These are phyloP conservation scores for Moxostoma hubbsi DNA, from an alignment of 2,797 vertebrate species.

Conservation along the genomic window DNA sequence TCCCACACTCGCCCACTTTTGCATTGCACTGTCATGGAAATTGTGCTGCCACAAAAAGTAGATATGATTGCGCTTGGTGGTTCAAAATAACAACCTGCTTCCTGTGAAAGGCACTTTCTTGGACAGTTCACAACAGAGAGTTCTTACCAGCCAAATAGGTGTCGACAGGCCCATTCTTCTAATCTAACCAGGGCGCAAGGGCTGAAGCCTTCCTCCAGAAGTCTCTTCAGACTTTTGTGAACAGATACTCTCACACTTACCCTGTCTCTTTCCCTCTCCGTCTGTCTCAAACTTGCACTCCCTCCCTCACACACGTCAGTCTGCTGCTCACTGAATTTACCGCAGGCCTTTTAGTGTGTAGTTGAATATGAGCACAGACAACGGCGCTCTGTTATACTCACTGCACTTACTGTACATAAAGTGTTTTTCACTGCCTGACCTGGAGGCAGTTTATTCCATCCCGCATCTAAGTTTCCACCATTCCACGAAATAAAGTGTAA, in stretches of 20 bases:
- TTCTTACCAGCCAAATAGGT: slow-evolving; percentile 1
- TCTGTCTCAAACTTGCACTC: slow-evolving; percentile 18
- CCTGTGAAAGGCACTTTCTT: not conserved
- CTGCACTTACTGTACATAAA: slow-evolving; percentile 48
- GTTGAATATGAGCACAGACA: slow-evolving; percentile 42
- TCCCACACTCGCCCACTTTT: no score
- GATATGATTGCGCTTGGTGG: no score
- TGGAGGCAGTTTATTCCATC: slow-evolving; percentile 34
- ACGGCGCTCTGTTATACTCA: slow-evolving; percentile 39
- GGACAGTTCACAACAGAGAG: not conserved
- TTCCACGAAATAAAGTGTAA: slow-evolving; percentile 46
- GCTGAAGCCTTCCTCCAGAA: not conserved
- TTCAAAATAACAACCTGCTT: slow-evolving; percentile 1
- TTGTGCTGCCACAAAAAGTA: not conserved
- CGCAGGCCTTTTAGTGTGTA: slow-evolving; percentile 44
- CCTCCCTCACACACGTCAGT: not conserved
- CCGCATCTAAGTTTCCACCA: slow-evolving; percentile 19
- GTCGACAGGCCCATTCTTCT: not conserved
- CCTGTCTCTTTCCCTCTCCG: not conserved
- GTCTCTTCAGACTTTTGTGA: slow-evolving; percentile 14
- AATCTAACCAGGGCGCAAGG: not conserved
- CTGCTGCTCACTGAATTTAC: slow-evolving; percentile 31
- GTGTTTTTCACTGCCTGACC: slow-evolving; percentile 36
- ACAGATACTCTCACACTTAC: not conserved
- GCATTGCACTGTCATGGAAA: no score